A percentile compares a stretch with the other conserved stretches of the same genome.
Evolutionary conservation across 1,140 invertebrate genomes (phyloP).

Genomic region (Protaetia brevitarsis): DNA sequence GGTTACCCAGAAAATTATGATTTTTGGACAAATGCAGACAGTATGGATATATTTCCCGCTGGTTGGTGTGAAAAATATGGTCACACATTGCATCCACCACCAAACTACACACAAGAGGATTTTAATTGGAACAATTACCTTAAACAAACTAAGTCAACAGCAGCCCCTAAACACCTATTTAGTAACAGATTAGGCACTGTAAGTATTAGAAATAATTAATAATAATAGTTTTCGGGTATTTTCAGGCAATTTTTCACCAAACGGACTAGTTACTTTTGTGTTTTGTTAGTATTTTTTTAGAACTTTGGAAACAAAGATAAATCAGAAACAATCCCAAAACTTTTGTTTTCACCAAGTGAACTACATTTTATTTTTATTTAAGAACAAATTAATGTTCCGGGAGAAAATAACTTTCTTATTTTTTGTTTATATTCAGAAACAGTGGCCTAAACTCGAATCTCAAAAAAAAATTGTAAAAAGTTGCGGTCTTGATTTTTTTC

Average conservation of each 20-base stretch:
- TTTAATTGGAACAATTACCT: slow-evolving; percentile 88
- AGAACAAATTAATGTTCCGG: too few species aligned
- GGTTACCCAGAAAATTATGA: slow-evolving; percentile 87
- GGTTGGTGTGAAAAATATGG: slow-evolving; percentile 89
- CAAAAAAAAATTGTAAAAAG: too few species aligned
- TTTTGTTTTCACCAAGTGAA: too few species aligned
- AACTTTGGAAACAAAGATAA: too few species aligned
- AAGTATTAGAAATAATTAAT: slow-evolving; percentile 37
- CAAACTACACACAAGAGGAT: slow-evolving; percentile 56
- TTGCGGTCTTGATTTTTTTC: too few species aligned
- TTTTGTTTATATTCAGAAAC: too few species aligned
- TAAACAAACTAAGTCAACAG: slow-evolving; percentile 68
- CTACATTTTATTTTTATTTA: too few species aligned
- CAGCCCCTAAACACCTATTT: slow-evolving; percentile 79
- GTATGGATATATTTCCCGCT: slow-evolving; percentile 84
- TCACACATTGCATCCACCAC: slow-evolving; percentile 72
- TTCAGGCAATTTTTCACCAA: background rate
- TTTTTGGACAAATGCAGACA: slow-evolving; percentile 93
- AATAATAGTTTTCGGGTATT: background rate
- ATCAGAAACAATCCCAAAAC: too few species aligned
- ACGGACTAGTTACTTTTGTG: background rate
- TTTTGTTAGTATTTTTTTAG: too few species aligned
- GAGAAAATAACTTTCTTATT: too few species aligned
- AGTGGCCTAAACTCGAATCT: too few species aligned
- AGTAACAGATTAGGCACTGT: slow-evolving; percentile 58